Percentiles rank a stretch among this genome's conserved stretches.
Evolutionary conservation across 2,797 vertebrate genomes (phyloP).

Genomic region (Phalanger gymnotis): DNA sequence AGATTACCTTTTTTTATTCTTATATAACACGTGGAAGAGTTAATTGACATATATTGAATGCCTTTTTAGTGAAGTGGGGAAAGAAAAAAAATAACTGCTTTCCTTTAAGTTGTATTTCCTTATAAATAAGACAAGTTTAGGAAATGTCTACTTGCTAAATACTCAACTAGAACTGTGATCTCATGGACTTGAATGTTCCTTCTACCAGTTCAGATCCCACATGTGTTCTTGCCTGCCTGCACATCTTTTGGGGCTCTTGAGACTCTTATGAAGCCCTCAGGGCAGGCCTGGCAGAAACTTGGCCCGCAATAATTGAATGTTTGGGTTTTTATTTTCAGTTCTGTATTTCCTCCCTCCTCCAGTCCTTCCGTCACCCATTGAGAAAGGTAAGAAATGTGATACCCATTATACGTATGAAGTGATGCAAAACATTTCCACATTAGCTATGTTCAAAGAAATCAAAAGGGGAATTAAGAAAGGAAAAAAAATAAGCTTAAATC

Average conservation of each 20-base stretch:
- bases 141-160: background rate
- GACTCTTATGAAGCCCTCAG: background rate
- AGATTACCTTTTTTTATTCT: too few relatives aligned
- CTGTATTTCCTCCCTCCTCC: background rate
- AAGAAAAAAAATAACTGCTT: background rate
- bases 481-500: background rate
- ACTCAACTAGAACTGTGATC: background rate
- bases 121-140: background rate
- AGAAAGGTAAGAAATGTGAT: background rate
- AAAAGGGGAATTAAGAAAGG: background rate
- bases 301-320: background rate
- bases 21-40: background rate
- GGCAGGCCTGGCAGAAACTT: slow-evolving; percentile 22
- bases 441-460: background rate
- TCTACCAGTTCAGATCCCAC: background rate
- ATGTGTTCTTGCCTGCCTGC: background rate
- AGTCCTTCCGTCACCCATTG: background rate
- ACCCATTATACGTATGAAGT: background rate
- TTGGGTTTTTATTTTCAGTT: background rate
- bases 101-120: background rate
- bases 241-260: background rate
- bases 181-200: background rate
- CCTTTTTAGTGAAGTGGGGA: background rate
- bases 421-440: background rate
- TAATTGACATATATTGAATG: background rate